Percentiles rank a stretch among this genome's conserved stretches.
Evolutionary conservation across 2,888 invertebrate genomes (phyloP).

Genomic region (Pardosa pseudoannulata): DNA sequence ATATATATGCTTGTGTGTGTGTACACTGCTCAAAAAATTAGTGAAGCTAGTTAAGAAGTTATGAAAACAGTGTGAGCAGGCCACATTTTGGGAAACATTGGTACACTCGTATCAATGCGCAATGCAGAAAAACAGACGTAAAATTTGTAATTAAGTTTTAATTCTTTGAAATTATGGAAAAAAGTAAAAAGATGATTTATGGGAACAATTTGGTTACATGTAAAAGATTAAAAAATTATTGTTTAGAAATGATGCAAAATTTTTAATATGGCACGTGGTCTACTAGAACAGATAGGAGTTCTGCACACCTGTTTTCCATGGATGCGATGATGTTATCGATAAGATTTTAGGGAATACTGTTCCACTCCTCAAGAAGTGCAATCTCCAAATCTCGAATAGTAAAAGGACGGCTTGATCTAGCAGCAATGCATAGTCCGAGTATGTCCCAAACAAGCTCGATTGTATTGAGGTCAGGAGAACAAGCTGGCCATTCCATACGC

Average conservation of each 20-base stretch:
- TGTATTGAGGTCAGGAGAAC: too few relatives aligned
- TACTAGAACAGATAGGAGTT: neutral
- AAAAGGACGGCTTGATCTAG: neutral
- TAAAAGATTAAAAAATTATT: neutral
- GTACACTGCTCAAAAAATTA: slow-evolving; percentile 7
- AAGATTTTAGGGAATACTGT: neutral
- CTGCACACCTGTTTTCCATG: slow-evolving; percentile 3
- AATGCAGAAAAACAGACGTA: neutral
- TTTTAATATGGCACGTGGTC: neutral
- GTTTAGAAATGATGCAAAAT: slow-evolving; percentile 1
- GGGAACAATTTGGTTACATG: slow-evolving; percentile 2
- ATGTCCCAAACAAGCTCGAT: too few relatives aligned
- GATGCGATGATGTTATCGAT: neutral
- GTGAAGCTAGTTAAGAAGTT: neutral
- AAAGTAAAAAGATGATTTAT: neutral
- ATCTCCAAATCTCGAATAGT: neutral
- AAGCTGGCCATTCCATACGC: too few relatives aligned
- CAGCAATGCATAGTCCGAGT: neutral
- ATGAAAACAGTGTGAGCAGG: neutral
- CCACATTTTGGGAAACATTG: neutral
- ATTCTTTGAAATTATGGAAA: neutral
- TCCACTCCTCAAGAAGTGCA: neutral
- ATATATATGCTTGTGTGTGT: too few relatives aligned
- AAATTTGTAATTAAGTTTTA: neutral
- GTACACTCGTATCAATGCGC: neutral